A percentile compares a stretch with the other conserved stretches of the same genome.
phyloP scores from a whole-genome alignment of 2,797 vertebrate genomes.

The Triplophysa bombifrons region DNA sequence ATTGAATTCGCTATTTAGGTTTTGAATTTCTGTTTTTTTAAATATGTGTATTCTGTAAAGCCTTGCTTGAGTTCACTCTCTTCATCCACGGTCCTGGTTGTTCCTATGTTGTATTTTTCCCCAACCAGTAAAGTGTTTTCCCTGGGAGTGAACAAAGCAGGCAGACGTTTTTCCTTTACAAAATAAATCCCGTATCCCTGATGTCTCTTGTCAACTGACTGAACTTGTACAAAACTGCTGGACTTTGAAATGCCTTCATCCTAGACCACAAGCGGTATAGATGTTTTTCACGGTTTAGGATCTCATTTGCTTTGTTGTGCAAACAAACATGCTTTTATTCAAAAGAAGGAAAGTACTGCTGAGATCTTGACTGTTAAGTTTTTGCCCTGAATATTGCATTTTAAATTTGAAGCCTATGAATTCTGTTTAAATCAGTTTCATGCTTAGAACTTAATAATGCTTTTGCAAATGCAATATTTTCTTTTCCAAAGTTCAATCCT shows the following conservation, averaged over 20 bases:
- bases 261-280: not conserved
- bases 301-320: not conserved
- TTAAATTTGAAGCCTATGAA: not conserved
- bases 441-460: not conserved
- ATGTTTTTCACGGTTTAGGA: not conserved
- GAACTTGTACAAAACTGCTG: not conserved
- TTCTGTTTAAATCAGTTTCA: not conserved
- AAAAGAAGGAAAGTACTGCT: not conserved
- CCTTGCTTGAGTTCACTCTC: constrained; percentile 24
- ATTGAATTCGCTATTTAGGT: constrained; percentile 38
- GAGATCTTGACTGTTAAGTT: not conserved
- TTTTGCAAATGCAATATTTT: not conserved
- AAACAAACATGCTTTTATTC: not conserved
- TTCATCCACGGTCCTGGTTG: constrained; percentile 17
- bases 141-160: not conserved
- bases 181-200: not conserved
- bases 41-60: not conserved
- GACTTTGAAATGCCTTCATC: constrained; percentile 1
- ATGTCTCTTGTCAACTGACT: not conserved
- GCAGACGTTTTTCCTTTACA: not conserved
- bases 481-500: not conserved
- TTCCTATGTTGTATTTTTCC: constrained; percentile 15
- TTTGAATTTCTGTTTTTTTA: constrained; percentile 4
- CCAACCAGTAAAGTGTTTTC: constrained; percentile 16
- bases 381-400: not conserved